Conservation (phyloP, 2,888 invertebrate genomes). For the Zaprionus obscuricornis region DNA sequence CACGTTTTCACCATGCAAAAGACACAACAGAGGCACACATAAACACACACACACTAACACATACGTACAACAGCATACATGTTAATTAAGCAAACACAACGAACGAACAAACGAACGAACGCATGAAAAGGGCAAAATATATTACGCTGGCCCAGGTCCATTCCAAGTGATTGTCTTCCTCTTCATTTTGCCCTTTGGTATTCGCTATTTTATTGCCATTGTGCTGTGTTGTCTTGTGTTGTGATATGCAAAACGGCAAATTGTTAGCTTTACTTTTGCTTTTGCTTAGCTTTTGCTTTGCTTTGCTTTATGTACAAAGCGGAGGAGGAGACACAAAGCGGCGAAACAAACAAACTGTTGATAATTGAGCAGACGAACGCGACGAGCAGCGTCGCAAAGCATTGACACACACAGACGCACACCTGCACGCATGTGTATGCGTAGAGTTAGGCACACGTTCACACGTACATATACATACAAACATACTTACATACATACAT, state of each 20-base stretch:
- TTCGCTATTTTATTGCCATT: slow-evolving; percentile 31
- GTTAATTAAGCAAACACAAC: slow-evolving; percentile 10
- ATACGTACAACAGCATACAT: neutral
- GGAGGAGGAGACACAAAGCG: slow-evolving; percentile 39
- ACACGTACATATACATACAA: neutral
- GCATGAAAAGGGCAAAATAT: slow-evolving; percentile 12
- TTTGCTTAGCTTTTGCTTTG: no score
- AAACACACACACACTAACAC: neutral
- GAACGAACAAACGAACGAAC: no score
- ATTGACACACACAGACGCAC: slow-evolving; percentile 31
- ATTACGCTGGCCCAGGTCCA: slow-evolving; percentile 16
- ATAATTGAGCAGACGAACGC: slow-evolving; percentile 64
- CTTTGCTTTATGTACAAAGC: slow-evolving; percentile 45
- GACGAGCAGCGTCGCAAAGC: slow-evolving; percentile 42
- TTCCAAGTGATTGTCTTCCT: slow-evolving; percentile 3
- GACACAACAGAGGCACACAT: neutral
- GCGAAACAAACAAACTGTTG: slow-evolving; percentile 67
- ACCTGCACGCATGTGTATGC: slow-evolving; percentile 1
- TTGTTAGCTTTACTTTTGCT: slow-evolving; percentile 48
- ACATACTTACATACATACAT: neutral
- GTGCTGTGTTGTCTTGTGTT: slow-evolving; percentile 40
- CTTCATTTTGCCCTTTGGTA: slow-evolving; percentile 6
- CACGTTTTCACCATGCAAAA: neutral
- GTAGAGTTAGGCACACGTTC: slow-evolving; percentile 11
- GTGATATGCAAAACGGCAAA: slow-evolving; percentile 42